These are phyloP conservation scores for Pachyuromys duprasi DNA, from an alignment of 2,797 vertebrate genomes.

Conservation along the genomic window DNA sequence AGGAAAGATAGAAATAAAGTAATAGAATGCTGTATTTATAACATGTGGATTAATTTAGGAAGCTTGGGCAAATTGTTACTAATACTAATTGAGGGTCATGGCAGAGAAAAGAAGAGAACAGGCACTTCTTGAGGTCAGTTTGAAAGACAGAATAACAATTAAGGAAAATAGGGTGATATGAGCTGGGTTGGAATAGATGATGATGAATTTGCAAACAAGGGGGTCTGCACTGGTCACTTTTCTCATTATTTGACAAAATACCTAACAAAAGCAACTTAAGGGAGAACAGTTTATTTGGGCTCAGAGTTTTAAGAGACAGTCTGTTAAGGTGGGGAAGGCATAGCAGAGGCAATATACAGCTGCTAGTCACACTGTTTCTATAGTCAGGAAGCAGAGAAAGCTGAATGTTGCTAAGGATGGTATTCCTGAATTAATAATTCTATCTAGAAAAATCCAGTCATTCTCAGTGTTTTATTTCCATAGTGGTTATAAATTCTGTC, in stretches of 20 bases:
- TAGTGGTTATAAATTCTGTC: background rate
- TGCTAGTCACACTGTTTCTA: background rate
- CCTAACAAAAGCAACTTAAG: background rate
- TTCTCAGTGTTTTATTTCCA: too few relatives aligned
- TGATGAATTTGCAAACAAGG: background rate
- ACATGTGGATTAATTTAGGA: background rate
- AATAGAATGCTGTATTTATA: background rate
- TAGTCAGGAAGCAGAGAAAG: background rate
- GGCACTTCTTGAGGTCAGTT: background rate
- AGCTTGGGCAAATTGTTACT: background rate
- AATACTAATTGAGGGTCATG: background rate
- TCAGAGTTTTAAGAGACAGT: background rate
- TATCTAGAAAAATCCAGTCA: background rate
- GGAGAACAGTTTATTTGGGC: too few relatives aligned
- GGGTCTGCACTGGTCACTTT: background rate
- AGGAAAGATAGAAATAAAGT: background rate
- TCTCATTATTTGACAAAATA: background rate
- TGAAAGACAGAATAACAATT: background rate
- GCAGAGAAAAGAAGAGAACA: background rate
- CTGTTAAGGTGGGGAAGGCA: background rate
- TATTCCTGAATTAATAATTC: too few relatives aligned
- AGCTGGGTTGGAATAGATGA: background rate
- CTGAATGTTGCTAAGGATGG: background rate
- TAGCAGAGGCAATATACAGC: background rate
- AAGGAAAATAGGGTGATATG: background rate